These are phyloP conservation scores for Trochalopteron elliotii DNA, from an alignment of 2,113 vertebrate species.

Conservation along the genomic window DNA sequence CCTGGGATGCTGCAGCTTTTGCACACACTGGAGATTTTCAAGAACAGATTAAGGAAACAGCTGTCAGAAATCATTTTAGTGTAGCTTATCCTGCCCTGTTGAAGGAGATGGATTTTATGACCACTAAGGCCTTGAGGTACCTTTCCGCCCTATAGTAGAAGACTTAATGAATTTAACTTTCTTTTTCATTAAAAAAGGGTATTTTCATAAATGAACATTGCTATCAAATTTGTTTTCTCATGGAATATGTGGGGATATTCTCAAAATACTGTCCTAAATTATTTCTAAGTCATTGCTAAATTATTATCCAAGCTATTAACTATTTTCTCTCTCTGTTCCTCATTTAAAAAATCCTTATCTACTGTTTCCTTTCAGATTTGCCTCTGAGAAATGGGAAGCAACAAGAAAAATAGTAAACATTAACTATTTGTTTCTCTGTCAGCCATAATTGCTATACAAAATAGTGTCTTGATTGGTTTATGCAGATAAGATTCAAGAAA, in stretches of 20 bases:
- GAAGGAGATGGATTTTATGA: not conserved
- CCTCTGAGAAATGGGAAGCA: not conserved
- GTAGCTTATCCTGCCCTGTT: not conserved
- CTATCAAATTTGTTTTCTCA: not conserved
- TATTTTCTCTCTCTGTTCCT: not conserved
- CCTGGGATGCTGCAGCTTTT: not conserved
- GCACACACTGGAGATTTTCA: not conserved
- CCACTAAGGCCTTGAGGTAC: not conserved
- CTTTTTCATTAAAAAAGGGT: not conserved
- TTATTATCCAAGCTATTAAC: not conserved
- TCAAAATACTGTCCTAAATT: not conserved
- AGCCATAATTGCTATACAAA: not conserved
- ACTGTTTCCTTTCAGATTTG: not conserved
- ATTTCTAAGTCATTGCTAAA: not conserved
- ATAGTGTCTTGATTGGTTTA: not conserved
- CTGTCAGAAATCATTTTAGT: constrained; percentile 23
- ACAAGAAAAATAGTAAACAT: not conserved
- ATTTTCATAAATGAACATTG: not conserved
- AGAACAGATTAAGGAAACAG: constrained; percentile 18
- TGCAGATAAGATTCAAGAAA: not conserved
- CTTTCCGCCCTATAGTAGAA: not conserved
- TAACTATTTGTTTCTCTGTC: not conserved
- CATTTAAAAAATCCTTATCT: not conserved
- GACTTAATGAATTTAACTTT: not conserved
- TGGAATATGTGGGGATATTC: not conserved